Evolutionary conservation across 2,113 vertebrate species (phyloP).

Genomic region (Glaucidium brasilianum): DNA sequence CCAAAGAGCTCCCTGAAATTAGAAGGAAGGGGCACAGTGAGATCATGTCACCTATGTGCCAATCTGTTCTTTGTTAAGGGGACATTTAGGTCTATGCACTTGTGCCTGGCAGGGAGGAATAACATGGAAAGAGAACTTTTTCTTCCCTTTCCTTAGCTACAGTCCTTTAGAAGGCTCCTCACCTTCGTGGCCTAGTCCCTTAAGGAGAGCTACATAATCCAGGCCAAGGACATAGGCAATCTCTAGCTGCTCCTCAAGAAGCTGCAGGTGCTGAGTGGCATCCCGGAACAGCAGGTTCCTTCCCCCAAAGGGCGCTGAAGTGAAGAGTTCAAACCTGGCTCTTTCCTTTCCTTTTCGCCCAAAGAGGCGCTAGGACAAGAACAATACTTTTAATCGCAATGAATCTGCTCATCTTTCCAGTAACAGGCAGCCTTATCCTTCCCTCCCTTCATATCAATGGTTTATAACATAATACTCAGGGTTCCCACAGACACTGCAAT

Average conservation of each 20-base stretch:
- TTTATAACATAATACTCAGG: background rate
- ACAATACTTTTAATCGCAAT: background rate
- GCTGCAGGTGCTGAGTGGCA: constrained; percentile 73
- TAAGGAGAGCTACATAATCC: constrained; percentile 87
- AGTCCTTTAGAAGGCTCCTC: background rate
- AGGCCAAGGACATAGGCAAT: constrained; percentile 85
- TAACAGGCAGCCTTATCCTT: background rate
- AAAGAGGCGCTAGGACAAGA: constrained; percentile 76
- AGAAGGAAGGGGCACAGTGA: background rate
- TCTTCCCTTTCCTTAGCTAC: background rate
- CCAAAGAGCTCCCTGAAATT: constrained; percentile 83
- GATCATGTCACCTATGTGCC: background rate
- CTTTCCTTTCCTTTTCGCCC: constrained; percentile 77
- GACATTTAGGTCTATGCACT: background rate
- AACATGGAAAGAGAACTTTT: background rate
- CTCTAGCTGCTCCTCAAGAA: constrained; percentile 77
- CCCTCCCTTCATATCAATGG: background rate
- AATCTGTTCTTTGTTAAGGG: background rate
- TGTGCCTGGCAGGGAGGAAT: background rate
- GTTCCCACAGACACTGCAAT: background rate
- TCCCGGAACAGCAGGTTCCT: constrained; percentile 86
- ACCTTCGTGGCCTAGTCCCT: constrained; percentile 91
- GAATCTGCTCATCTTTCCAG: background rate
- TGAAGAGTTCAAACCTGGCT: constrained; percentile 82
- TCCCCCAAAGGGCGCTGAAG: constrained; percentile 75